phyloP scores from a whole-genome alignment of 2,113 vertebrate genomes.

The Oxyruncus cristatus region DNA sequence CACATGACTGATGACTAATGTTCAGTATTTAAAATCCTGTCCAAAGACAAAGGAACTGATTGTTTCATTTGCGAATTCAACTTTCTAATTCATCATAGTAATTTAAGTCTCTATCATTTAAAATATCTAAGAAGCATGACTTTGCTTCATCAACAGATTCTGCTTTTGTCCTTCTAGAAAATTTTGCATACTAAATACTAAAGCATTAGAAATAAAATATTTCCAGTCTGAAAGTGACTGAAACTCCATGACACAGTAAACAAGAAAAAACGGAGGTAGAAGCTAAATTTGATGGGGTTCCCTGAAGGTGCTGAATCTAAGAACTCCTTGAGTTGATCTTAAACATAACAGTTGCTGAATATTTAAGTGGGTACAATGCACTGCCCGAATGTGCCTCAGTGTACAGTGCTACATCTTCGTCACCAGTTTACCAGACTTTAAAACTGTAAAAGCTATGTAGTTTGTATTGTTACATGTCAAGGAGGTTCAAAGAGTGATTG shows the following conservation, averaged over 20 bases:
- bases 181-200: neutral
- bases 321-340: neutral
- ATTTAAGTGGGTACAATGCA: neutral
- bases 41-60: constrained; percentile 33
- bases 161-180: neutral
- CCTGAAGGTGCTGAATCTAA: neutral
- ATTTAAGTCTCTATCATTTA: neutral
- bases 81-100: neutral
- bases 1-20: constrained; percentile 59
- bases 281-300: neutral
- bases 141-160: neutral
- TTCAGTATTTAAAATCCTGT: constrained; percentile 30
- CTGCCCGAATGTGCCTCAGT: neutral
- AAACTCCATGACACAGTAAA: neutral
- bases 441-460: neutral
- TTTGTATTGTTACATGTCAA: neutral
- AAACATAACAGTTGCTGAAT: fast-evolving
- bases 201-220: neutral
- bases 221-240: neutral
- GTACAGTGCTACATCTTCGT: neutral
- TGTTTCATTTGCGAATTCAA: constrained; percentile 26
- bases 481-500: neutral
- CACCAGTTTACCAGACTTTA: neutral
- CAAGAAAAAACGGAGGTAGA: neutral
- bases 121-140: neutral